These are phyloP conservation scores for Elachura formosa DNA, from an alignment of 2,113 vertebrate species.

Conservation along the genomic window DNA sequence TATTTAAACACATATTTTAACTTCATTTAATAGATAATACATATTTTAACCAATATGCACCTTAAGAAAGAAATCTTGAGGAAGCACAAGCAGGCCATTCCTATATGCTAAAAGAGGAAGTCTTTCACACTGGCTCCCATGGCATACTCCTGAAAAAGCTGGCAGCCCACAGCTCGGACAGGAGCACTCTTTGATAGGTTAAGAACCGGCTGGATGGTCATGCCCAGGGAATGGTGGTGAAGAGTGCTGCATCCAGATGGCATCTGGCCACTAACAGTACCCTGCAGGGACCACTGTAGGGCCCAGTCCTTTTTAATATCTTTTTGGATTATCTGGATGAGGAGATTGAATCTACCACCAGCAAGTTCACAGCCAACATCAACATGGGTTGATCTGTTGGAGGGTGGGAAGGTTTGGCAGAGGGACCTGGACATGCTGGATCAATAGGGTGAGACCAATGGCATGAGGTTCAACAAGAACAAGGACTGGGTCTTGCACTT, in stretches of 20 bases:
- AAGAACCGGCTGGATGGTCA: not conserved
- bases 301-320: not conserved
- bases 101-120: not conserved
- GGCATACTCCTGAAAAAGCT: not conserved
- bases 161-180: fast-evolving
- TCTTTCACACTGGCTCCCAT: fast-evolving
- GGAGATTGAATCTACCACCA: not conserved
- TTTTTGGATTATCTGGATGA: not conserved
- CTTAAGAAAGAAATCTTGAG: not conserved
- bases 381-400: fast-evolving
- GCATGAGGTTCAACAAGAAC: not conserved
- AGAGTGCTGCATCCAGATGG: not conserved
- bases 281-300: not conserved
- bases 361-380: not conserved
- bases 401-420: not conserved
- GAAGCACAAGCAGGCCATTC: not conserved
- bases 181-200: not conserved
- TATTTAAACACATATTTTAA: not conserved
- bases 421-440: not conserved
- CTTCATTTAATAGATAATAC: not conserved
- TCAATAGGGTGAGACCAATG: fast-evolving
- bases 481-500: too few relatives aligned
- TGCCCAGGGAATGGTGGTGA: not conserved
- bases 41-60: not conserved
- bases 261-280: not conserved